A percentile compares a stretch with the other conserved stretches of the same genome.
Conservation (phyloP, 2,888 invertebrate species). For the Rhorus exstirpatorius region DNA sequence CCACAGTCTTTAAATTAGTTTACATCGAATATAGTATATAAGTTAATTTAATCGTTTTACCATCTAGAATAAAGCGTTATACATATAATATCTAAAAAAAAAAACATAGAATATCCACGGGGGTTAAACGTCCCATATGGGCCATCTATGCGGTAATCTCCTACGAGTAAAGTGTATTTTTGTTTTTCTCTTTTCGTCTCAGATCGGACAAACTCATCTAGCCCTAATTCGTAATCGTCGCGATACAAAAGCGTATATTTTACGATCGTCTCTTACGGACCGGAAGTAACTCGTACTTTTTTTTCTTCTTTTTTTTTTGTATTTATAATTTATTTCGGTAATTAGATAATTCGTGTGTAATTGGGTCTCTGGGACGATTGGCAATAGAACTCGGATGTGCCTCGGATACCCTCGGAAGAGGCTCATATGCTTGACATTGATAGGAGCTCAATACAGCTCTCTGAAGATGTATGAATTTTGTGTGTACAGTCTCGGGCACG, state of each 20-base stretch:
- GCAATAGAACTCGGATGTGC: not conserved
- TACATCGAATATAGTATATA: constrained; percentile 77
- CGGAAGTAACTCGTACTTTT: not conserved
- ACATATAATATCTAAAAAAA: constrained; percentile 69
- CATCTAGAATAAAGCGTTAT: constrained; percentile 78
- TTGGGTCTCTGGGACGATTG: not conserved
- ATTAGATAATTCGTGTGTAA: constrained; percentile 4
- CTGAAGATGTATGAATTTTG: no score
- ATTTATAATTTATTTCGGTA: not conserved
- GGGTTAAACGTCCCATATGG: constrained; percentile 62
- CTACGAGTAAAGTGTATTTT: constrained; percentile 44
- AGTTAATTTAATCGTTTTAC: constrained; percentile 79
- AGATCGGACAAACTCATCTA: constrained; percentile 35
- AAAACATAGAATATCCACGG: constrained; percentile 50
- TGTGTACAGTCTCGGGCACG: no score
- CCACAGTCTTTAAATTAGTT: constrained; percentile 83
- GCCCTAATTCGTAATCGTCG: constrained; percentile 19
- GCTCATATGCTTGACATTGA: constrained; percentile 16
- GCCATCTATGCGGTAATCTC: constrained; percentile 48
- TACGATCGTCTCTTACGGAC: not conserved
- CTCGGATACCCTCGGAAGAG: constrained; percentile 11
- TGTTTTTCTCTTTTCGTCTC: constrained; percentile 9
- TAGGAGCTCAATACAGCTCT: no score
- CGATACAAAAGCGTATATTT: not conserved
- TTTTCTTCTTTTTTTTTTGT: not conserved